Conservation (phyloP, 1,140 invertebrate species). For the Yoshiicerus persimilis region DNA sequence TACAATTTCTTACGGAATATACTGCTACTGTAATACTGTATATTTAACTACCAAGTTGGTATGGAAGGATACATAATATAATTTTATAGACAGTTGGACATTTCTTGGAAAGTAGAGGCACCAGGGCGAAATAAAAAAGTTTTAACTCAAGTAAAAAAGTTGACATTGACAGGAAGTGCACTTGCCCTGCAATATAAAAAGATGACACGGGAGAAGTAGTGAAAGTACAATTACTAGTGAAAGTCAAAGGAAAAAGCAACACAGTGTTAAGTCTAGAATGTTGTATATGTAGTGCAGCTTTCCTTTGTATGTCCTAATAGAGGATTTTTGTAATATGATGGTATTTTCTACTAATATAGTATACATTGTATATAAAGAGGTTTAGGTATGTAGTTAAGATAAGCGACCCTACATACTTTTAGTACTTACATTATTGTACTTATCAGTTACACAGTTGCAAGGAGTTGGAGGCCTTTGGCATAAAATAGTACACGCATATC, state of each 20-base stretch:
- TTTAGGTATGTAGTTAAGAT: not conserved
- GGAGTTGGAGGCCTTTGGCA: not conserved
- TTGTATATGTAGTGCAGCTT: not conserved
- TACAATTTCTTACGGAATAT: not conserved
- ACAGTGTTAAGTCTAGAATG: not conserved
- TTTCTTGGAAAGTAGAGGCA: not conserved
- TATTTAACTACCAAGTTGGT: not conserved
- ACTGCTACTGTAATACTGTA: not conserved
- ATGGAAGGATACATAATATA: no score
- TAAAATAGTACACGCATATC: not conserved
- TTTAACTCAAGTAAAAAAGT: not conserved
- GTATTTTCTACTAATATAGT: no score
- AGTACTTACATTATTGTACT: not conserved
- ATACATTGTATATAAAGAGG: no score
- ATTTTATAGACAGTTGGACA: not conserved
- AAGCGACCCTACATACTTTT: not conserved
- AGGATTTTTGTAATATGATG: no score
- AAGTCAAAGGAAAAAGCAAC: not conserved
- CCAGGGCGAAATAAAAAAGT: not conserved
- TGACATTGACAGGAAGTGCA: not conserved
- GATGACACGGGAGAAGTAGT: not conserved
- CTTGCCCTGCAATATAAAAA: not conserved
- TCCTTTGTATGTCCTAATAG: no score
- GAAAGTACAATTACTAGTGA: not conserved
- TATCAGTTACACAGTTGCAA: not conserved